A percentile compares a stretch with the other conserved stretches of the same genome.
These are phyloP conservation scores for Pycnomerus fuliginosus DNA, from an alignment of 2,888 invertebrate genomes.

Conservation along the genomic window DNA sequence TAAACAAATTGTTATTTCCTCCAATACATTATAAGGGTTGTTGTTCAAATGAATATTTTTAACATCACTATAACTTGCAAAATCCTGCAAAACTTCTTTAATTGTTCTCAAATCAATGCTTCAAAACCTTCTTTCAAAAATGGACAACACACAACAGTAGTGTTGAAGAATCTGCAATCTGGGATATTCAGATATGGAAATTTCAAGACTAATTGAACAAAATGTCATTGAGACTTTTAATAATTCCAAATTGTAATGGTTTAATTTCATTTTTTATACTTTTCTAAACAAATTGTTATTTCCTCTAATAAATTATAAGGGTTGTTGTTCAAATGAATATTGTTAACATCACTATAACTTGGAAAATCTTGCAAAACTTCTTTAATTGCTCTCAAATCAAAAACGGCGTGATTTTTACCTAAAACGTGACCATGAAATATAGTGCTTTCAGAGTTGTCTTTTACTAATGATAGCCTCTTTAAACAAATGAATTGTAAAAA, in stretches of 20 bases:
- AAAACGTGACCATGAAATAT: conserved; percentile 52
- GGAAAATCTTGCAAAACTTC: too few species aligned
- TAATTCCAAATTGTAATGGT: conserved; percentile 39
- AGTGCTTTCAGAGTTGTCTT: conserved; percentile 34
- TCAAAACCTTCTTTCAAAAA: conserved; percentile 44
- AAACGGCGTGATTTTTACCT: conserved; percentile 53
- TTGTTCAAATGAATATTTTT: too few species aligned
- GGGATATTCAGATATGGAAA: conserved; percentile 61
- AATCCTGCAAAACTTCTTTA: conserved; percentile 51
- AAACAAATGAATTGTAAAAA: conserved; percentile 63
- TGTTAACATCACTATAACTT: too few species aligned
- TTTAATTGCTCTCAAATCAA: conserved; percentile 53
- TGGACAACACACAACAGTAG: conserved; percentile 70
- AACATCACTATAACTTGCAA: too few species aligned
- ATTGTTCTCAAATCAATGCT: conserved; percentile 54
- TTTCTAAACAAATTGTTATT: too few species aligned
- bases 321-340: too few species aligned
- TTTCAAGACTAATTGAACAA: conserved; percentile 52
- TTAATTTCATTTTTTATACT: too few species aligned
- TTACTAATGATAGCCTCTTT: conserved; percentile 52
- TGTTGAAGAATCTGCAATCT: conserved; percentile 67
- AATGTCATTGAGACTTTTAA: conserved; percentile 43
- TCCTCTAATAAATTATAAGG: too few species aligned
- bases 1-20: too few species aligned
- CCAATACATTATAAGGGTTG: too few species aligned